Evolutionary conservation across 2,888 invertebrate genomes (phyloP).

Genomic region (Volucella inanis): DNA sequence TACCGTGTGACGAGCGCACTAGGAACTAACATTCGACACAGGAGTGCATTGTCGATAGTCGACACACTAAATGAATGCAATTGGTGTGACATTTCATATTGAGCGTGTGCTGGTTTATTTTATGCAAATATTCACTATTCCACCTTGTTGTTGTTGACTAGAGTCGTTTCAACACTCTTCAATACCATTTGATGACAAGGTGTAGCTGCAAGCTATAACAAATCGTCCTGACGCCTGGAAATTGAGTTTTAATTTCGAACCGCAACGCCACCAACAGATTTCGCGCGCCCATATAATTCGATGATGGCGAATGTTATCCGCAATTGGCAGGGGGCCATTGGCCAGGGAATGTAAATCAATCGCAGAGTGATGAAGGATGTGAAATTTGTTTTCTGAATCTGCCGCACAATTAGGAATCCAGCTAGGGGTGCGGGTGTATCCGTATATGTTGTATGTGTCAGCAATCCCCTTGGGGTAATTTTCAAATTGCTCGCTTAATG

Average conservation of each 20-base stretch:
- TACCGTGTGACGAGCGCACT: conserved; percentile 1
- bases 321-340: conserved; percentile 58
- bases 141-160: conserved; percentile 4
- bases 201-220: background rate
- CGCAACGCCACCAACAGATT: conserved; percentile 66
- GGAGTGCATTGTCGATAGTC: conserved; percentile 48
- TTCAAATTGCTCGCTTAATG: conserved; percentile 64
- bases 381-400: too few species aligned
- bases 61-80: conserved; percentile 65
- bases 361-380: conserved; percentile 31
- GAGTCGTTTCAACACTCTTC: conserved; percentile 7
- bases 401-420: too few species aligned
- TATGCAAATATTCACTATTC: conserved; percentile 54
- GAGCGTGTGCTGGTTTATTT: conserved; percentile 52
- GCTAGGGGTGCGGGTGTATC: background rate
- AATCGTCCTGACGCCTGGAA: conserved; percentile 19
- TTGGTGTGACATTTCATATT: conserved; percentile 68
- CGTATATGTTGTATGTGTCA: background rate
- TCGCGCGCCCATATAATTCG: conserved; percentile 56
- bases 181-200: background rate
- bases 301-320: conserved; percentile 70
- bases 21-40: conserved; percentile 55
- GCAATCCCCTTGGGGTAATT: conserved; percentile 28
- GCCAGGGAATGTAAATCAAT: conserved; percentile 58
- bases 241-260: conserved; percentile 72